Percentiles rank a stretch among this genome's conserved stretches.
Evolutionary conservation across 1,140 invertebrate genomes (phyloP).

Genomic region (Copidosoma floridanum): DNA sequence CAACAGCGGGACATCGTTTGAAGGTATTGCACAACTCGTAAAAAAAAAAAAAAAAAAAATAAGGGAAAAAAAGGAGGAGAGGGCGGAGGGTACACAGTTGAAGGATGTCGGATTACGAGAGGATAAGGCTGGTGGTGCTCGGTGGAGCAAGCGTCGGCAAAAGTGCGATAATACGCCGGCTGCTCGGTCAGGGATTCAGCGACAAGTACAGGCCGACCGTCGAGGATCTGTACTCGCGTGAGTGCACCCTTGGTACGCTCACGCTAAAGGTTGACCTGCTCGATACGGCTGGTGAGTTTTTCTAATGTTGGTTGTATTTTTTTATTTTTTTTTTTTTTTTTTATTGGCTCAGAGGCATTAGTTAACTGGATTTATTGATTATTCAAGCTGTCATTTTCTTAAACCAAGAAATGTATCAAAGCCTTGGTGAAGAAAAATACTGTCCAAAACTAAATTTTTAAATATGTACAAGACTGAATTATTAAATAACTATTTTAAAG

Average conservation of each 20-base stretch:
- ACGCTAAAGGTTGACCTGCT: constrained; percentile 84
- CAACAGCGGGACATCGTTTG: too few species aligned
- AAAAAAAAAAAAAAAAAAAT: too few species aligned
- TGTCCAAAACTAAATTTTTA: too few species aligned
- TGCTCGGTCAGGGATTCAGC: constrained; percentile 81
- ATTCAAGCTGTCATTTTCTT: too few species aligned
- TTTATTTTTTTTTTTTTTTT: neutral
- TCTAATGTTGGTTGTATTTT: too few species aligned
- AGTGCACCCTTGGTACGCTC: constrained; percentile 76
- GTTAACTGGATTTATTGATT: too few species aligned
- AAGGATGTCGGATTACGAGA: constrained; percentile 70
- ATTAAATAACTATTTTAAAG: too few species aligned
- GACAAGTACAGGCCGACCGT: constrained; percentile 86
- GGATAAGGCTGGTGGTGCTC: constrained; percentile 80
- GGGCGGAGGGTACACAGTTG: neutral
- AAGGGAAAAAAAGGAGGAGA: constrained; percentile 3
- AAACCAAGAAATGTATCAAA: too few species aligned
- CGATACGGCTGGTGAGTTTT: constrained; percentile 75
- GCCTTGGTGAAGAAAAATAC: too few species aligned
- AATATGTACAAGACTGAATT: too few species aligned
- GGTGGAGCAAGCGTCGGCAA: constrained; percentile 84
- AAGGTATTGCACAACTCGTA: too few species aligned
- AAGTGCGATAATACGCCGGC: constrained; percentile 81
- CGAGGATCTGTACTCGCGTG: constrained; percentile 84
- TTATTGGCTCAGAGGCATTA: too few species aligned